Evolutionary conservation across 2,888 invertebrate species (phyloP).

Genomic region (Choristoneura rosaceana): DNA sequence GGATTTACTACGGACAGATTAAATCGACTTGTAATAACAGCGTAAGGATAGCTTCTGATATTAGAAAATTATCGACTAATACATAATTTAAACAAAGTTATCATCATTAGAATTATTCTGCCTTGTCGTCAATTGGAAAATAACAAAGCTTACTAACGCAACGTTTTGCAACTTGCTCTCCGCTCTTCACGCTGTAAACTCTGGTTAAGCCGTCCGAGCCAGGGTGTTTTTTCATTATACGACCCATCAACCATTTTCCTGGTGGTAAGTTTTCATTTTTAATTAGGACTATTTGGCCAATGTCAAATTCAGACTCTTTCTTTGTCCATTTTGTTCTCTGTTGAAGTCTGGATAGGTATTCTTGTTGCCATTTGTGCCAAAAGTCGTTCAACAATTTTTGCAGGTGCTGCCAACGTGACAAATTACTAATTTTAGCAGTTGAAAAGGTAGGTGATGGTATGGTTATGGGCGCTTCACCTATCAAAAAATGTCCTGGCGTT

Average conservation of each 20-base stretch:
- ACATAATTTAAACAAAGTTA: neutral
- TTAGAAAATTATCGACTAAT: neutral
- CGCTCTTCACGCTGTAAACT: slow-evolving; percentile 23
- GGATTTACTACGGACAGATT: too few species aligned
- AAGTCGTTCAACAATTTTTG: slow-evolving; percentile 43
- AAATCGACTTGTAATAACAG: too few species aligned
- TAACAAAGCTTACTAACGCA: slow-evolving; percentile 19
- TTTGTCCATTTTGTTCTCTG: slow-evolving; percentile 45
- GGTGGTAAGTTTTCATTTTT: slow-evolving; percentile 10
- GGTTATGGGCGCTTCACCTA: slow-evolving; percentile 4
- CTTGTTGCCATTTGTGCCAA: slow-evolving; percentile 47
- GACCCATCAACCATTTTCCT: slow-evolving; percentile 17
- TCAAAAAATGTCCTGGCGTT: slow-evolving; percentile 14
- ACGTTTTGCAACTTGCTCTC: slow-evolving; percentile 11
- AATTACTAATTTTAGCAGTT: neutral
- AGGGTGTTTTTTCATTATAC: slow-evolving; percentile 11
- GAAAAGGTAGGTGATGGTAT: neutral
- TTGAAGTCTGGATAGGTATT: slow-evolving; percentile 46
- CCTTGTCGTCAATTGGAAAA: slow-evolving; percentile 5
- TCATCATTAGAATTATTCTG: neutral
- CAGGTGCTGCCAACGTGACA: slow-evolving; percentile 10
- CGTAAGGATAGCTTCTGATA: neutral
- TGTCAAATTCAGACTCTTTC: slow-evolving; percentile 11
- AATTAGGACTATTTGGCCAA: slow-evolving; percentile 19
- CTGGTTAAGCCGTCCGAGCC: slow-evolving; percentile 12